These are phyloP conservation scores for Orius insidiosus DNA, from an alignment of 1,140 invertebrate genomes.

Conservation along the genomic window DNA sequence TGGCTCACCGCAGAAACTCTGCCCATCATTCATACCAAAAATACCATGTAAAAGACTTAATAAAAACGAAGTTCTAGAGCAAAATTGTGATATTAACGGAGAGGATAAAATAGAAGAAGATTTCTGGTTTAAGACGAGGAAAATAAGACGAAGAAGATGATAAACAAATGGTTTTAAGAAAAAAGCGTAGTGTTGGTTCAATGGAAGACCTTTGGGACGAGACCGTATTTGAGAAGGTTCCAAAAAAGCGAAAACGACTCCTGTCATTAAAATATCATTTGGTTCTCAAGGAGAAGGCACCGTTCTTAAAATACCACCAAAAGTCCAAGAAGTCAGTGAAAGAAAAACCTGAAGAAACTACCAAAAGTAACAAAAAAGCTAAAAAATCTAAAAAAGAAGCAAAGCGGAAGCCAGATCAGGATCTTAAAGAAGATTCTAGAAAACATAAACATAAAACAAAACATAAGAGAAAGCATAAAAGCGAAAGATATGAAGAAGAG, in stretches of 20 bases:
- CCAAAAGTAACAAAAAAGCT: slow-evolving; percentile 57
- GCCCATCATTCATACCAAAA: slow-evolving; percentile 41
- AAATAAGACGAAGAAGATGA: slow-evolving; percentile 24
- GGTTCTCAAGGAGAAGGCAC: slow-evolving; percentile 64
- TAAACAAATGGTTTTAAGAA: slow-evolving; percentile 29
- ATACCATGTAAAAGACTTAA: slow-evolving; percentile 40
- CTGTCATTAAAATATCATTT: slow-evolving; percentile 59
- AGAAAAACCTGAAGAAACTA: slow-evolving; percentile 19
- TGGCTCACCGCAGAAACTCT: slow-evolving; percentile 23
- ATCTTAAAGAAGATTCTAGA: slow-evolving; percentile 21
- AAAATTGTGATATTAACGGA: slow-evolving; percentile 10
- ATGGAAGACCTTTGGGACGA: slow-evolving; percentile 46
- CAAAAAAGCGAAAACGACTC: slow-evolving; percentile 25
- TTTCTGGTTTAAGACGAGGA: slow-evolving; percentile 22
- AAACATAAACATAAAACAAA: slow-evolving; percentile 57
- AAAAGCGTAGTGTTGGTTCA: slow-evolving; percentile 38
- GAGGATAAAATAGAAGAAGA: slow-evolving; percentile 8
- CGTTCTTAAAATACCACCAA: slow-evolving; percentile 70
- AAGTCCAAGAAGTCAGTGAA: slow-evolving; percentile 35
- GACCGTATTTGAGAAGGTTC: slow-evolving; percentile 34
- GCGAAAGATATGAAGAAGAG: slow-evolving; percentile 36
- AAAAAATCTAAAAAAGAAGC: slow-evolving; percentile 68
- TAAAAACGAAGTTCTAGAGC: slow-evolving; percentile 20
- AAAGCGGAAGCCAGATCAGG: slow-evolving; percentile 33
- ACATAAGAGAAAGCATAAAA: slow-evolving; percentile 56